Evolutionary conservation across 2,113 vertebrate genomes (phyloP), one percentile per base, ranked within the genome.

Genomic region (Acanthisitta chloris): DNA sequence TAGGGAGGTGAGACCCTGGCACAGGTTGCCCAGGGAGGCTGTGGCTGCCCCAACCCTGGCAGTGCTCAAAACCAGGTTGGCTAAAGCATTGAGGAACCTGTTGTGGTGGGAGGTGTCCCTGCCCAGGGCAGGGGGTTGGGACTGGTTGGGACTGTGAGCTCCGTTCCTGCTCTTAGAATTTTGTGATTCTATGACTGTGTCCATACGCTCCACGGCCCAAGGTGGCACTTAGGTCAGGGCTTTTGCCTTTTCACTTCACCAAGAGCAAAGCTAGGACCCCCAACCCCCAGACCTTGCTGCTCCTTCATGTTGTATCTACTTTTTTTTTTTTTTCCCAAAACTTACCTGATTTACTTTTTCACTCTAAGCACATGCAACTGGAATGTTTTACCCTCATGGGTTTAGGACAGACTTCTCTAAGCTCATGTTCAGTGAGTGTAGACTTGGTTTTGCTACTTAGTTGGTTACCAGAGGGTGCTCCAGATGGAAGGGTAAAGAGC

Each of bases 131-230:
- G n/a, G n/a, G n/a, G n/a, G n/a, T n/a, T n/a, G n/a, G n/a, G n/a
- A n/a, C n/a, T n/a, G n/a, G n/a, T n/a, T n/a, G n/a, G n/a, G n/a
- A n/a, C n/a, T n/a, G n/a, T n/a, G n/a, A n/a, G n/a, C n/a, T n/a
- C n/a, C n/a, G n/a, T n/a, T n/a, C n/a, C n/a, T n/a, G n/a, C n/a
- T n/a, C n/a, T n/a, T n/a, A n/a, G n/a, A n/a, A n/a, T n/a, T n/a
- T n/a, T n/a, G n/a, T n/a, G n/a, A n/a, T n/a, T n/a, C n/a, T n/a
- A n/a, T n/a, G n/a, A n/a, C n/a, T n/a, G n/a, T n/a, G n/a, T n/a
- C n/a, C n/a, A n/a, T n/a, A n/a, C n/a, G n/a, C n/a, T n/a, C n/a
- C 48, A 36, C 2, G 4, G 11, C 5, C 34, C 25, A 48, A 2
- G 5, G 2, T 42, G 17, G 46, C 62, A 36, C 25, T 54, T n/a